phyloP scores from a whole-genome alignment of 2,113 vertebrate species.

The Colossoma macropomum region DNA sequence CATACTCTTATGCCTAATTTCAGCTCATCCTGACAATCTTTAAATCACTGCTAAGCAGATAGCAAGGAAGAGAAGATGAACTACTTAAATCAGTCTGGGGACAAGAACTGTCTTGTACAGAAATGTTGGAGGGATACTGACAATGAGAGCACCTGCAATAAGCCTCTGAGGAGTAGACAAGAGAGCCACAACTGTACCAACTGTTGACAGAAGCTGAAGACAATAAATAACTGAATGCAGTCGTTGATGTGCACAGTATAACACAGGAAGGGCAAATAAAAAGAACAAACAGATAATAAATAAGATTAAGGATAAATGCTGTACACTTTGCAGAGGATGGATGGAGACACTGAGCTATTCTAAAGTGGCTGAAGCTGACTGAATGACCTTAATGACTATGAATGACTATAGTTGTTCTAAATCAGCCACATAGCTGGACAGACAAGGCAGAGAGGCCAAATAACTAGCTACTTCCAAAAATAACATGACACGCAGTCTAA shows the following conservation, averaged over 20 bases:
- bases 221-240: neutral
- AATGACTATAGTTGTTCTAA: neutral
- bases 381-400: neutral
- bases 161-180: neutral
- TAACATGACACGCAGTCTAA: conserved; percentile 15
- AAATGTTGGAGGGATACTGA: neutral
- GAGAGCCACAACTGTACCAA: neutral
- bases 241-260: neutral
- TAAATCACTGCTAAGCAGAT: conserved; percentile 53
- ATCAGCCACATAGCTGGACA: neutral
- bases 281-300: neutral
- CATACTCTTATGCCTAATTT: conserved; percentile 8
- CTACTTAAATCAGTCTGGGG: neutral
- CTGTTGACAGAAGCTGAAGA: neutral
- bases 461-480: conserved; percentile 8
- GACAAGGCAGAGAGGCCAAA: neutral
- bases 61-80: too few relatives aligned
- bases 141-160: neutral
- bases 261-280: neutral
- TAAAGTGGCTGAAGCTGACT: neutral
- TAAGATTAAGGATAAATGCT: neutral
- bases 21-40: conserved; percentile 26
- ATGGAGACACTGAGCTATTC: neutral
- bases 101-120: conserved; percentile 16
- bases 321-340: neutral